phyloP scores from a whole-genome alignment of 2,797 vertebrate species.

The Denticeps clupeoides region DNA sequence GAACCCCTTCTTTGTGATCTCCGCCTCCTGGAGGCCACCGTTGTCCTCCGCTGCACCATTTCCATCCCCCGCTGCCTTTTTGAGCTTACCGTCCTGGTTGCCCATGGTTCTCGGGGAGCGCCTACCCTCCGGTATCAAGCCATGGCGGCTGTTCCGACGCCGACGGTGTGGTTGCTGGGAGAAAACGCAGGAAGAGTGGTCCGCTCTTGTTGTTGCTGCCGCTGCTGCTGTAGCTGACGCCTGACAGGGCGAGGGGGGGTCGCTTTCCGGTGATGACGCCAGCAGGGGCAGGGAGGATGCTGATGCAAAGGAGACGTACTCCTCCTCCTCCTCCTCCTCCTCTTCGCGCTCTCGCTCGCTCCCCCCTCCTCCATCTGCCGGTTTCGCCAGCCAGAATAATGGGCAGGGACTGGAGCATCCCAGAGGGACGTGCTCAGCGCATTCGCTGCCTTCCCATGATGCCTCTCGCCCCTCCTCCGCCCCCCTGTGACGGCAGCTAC shows the following conservation, averaged over 20 bases:
- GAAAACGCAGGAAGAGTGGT: too few species aligned
- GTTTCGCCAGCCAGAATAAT: slow-evolving; percentile 54
- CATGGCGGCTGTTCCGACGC: slow-evolving; percentile 45
- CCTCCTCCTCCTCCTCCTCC: slow-evolving; percentile 34
- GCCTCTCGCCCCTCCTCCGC: slow-evolving; percentile 35
- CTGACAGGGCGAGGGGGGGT: slow-evolving; percentile 37
- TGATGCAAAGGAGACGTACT: slow-evolving; percentile 51
- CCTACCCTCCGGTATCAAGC: slow-evolving; percentile 49
- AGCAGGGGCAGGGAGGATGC: slow-evolving; percentile 40
- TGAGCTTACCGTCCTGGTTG: slow-evolving; percentile 90
- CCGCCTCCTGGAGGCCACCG: slow-evolving; percentile 66
- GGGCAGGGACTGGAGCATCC: slow-evolving; percentile 49
- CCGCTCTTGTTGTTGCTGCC: slow-evolving; percentile 16
- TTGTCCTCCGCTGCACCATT: slow-evolving; percentile 69
- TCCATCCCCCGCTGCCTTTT: slow-evolving; percentile 67
- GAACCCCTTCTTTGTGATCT: slow-evolving; percentile 69
- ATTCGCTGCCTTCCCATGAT: slow-evolving; percentile 56
- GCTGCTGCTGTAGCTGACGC: slow-evolving; percentile 32
- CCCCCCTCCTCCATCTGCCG: slow-evolving; percentile 50
- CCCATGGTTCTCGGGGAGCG: slow-evolving; percentile 67
- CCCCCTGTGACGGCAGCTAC: slow-evolving; percentile 33
- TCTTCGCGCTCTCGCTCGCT: slow-evolving; percentile 27
- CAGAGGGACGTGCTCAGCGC: slow-evolving; percentile 62
- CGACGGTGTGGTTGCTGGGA: neutral
- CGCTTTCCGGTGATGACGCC: slow-evolving; percentile 38